Evolutionary conservation across 2,797 vertebrate species (phyloP).

Genomic region (Nannoperca australis): DNA sequence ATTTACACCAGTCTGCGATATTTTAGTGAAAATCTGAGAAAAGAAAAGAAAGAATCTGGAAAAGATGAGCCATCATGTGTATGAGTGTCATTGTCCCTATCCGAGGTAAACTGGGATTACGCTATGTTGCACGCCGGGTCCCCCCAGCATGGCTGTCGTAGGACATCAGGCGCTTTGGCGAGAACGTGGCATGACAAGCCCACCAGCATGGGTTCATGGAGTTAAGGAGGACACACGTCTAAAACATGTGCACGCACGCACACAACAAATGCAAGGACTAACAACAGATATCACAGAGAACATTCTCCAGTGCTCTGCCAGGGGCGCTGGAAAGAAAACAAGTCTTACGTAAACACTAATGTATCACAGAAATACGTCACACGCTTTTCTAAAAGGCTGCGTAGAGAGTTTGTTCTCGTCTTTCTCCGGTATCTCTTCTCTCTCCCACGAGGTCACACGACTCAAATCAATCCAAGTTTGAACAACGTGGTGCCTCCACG

Average conservation of each 20-base stretch:
- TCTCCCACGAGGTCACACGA: conserved; percentile 36
- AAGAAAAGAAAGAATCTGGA: not conserved
- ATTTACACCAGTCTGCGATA: not conserved
- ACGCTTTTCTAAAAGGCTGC: not conserved
- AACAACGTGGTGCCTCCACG: conserved; percentile 25
- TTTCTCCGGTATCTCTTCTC: conserved; percentile 2
- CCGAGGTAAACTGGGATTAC: conserved; percentile 61
- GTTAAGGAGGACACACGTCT: conserved; percentile 62
- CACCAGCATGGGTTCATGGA: conserved; percentile 66
- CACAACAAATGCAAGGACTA: conserved; percentile 39
- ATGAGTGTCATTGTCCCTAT: conserved; percentile 52
- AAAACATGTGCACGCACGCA: conserved; percentile 34
- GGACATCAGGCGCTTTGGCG: conserved; percentile 64
- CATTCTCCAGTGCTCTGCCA: conserved; percentile 45
- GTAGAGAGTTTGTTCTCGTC: not conserved
- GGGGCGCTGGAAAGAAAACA: conserved; percentile 33
- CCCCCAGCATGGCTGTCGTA: conserved; percentile 68
- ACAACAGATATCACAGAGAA: conserved; percentile 32
- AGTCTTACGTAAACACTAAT: conserved; percentile 48
- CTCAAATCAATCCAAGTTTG: conserved; percentile 48
- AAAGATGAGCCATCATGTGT: not conserved
- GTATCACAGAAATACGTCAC: conserved; percentile 29
- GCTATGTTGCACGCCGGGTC: conserved; percentile 54
- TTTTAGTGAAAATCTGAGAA: not conserved
- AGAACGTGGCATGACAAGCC: conserved; percentile 75